A percentile compares a stretch with the other conserved stretches of the same genome.
phyloP scores from a whole-genome alignment of 2,113 vertebrate species.

The Oenanthe melanoleuca region DNA sequence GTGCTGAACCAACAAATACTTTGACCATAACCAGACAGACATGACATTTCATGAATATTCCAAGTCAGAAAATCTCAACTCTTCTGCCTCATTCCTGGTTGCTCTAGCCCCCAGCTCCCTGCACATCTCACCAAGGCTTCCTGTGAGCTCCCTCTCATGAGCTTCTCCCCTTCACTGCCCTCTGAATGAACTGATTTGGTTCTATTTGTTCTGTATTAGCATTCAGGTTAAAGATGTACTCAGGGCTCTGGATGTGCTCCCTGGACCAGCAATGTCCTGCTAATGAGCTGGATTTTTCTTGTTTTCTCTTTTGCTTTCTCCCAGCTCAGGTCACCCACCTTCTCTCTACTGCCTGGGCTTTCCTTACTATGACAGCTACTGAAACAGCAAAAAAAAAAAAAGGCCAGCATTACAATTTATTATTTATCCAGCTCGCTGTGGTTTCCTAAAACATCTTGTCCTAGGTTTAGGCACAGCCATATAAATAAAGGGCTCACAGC shows the following conservation, averaged over 20 bases:
- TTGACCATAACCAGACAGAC: neutral
- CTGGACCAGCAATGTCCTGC: neutral
- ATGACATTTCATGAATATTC: neutral
- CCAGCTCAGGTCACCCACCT: neutral
- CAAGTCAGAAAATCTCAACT: neutral
- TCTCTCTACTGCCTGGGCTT: neutral
- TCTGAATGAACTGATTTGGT: neutral
- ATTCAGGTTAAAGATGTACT: neutral
- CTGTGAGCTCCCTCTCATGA: neutral
- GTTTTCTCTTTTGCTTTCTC: neutral
- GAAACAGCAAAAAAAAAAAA: neutral
- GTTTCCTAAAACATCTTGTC: neutral
- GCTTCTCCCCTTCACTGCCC: neutral
- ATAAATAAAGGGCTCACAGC: neutral
- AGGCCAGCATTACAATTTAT: rapidly evolving
- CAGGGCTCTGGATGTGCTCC: rapidly evolving
- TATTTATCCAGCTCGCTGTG: neutral
- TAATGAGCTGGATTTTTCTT: neutral
- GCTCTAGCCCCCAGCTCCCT: neutral
- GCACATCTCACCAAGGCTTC: neutral
- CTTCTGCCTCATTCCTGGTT: neutral
- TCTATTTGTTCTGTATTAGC: neutral
- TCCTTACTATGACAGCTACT: neutral
- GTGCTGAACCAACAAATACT: neutral
- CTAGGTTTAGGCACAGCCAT: neutral